Conservation (phyloP, 1,140 invertebrate species). For the Anastrepha obliqua region DNA sequence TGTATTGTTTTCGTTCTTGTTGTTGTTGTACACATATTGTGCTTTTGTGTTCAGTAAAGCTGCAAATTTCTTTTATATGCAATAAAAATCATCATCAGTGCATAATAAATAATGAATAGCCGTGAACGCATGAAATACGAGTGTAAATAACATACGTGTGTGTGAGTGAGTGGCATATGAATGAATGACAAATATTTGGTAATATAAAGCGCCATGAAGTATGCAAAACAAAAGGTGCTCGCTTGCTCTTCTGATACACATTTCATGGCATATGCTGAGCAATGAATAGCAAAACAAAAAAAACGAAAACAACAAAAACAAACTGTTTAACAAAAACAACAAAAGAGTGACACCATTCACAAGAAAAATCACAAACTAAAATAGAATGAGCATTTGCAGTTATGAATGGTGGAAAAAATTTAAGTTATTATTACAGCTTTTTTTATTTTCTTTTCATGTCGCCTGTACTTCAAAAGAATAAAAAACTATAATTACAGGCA, state of each 20-base stretch:
- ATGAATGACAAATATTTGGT: slow-evolving; percentile 31
- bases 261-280: neutral
- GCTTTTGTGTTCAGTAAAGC: slow-evolving; percentile 43
- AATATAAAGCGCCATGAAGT: slow-evolving; percentile 29
- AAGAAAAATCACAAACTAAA: too few relatives aligned
- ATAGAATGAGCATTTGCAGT: too few relatives aligned
- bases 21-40: neutral
- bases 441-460: too few relatives aligned
- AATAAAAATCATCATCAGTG: slow-evolving; percentile 28
- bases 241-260: neutral
- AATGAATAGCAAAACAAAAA: too few relatives aligned
- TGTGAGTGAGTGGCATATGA: neutral
- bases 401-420: too few relatives aligned
- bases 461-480: too few relatives aligned
- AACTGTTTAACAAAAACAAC: too few relatives aligned
- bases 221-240: slow-evolving; percentile 21
- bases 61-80: slow-evolving; percentile 50
- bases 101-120: slow-evolving; percentile 30
- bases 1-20: neutral
- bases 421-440: too few relatives aligned
- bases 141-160: neutral
- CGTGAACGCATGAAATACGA: neutral
- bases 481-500: too few relatives aligned
- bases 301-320: too few relatives aligned
- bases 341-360: too few relatives aligned